Evolutionary conservation across 2,797 vertebrate genomes (phyloP).

Genomic region (Gymnothorax javanicus): DNA sequence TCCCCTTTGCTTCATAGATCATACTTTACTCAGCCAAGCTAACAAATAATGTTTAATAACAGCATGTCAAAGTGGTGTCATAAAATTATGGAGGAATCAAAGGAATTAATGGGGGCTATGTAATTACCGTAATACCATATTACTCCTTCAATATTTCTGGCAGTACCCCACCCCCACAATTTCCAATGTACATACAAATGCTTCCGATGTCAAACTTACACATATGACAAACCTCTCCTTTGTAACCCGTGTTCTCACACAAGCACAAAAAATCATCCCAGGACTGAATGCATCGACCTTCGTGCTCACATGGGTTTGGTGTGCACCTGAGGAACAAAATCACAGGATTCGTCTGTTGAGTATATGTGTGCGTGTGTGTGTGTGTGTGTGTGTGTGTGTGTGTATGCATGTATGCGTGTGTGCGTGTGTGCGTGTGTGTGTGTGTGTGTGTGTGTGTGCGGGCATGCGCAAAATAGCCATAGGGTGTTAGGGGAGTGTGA

Average conservation of each 20-base stretch:
- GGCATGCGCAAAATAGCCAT: too few species aligned
- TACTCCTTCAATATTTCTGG: neutral
- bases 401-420: too few species aligned
- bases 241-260: slow-evolving; percentile 96
- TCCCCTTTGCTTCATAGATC: too few species aligned
- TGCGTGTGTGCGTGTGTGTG: neutral
- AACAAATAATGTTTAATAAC: neutral
- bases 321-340: slow-evolving; percentile 74
- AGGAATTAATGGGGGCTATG: neutral
- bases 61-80: neutral
- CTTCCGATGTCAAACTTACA: slow-evolving; percentile 44
- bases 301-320: slow-evolving; percentile 97
- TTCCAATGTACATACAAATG: neutral
- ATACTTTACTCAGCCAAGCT: neutral
- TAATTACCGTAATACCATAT: neutral
- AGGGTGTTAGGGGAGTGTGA: too few species aligned
- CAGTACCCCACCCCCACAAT: neutral
- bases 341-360: neutral
- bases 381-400: neutral
- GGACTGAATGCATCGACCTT: slow-evolving; percentile 91
- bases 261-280: slow-evolving; percentile 97
- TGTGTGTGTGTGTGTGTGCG: too few species aligned
- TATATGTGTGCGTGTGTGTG: neutral
- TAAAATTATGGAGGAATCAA: neutral
- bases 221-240: slow-evolving; percentile 96